These are phyloP conservation scores for Homarus americanus DNA, from an alignment of 1,140 invertebrate species.

Conservation along the genomic window DNA sequence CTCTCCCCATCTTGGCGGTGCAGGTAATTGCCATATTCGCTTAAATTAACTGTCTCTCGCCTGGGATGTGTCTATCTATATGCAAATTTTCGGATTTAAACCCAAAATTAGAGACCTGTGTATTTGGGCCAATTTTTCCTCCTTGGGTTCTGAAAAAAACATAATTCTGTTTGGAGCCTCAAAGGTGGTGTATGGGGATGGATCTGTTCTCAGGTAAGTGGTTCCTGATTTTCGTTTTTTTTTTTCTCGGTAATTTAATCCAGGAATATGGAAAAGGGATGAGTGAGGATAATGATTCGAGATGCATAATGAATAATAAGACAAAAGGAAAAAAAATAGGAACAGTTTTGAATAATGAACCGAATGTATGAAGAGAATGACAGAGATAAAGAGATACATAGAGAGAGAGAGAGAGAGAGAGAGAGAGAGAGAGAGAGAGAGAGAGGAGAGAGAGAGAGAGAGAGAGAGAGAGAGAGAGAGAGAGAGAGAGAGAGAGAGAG, in stretches of 20 bases:
- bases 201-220: too few species aligned
- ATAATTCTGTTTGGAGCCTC: too few species aligned
- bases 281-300: too few species aligned
- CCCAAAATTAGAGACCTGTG: background rate
- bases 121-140: background rate
- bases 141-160: too few species aligned
- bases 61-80: background rate
- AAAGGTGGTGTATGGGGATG: too few species aligned
- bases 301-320: too few species aligned
- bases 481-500: background rate
- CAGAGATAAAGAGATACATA: background rate
- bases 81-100: background rate
- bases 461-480: background rate
- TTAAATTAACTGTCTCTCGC: background rate
- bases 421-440: background rate
- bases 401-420: constrained; percentile 3
- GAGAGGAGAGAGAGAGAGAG: background rate
- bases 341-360: too few species aligned
- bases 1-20: background rate
- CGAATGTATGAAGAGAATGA: too few species aligned
- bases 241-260: too few species aligned
- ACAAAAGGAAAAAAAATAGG: background rate
- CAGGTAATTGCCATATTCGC: background rate
- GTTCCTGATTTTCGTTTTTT: too few species aligned
- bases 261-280: too few species aligned